Percentiles rank a stretch among this genome's conserved stretches.
phyloP scores from a whole-genome alignment of 2,113 vertebrate genomes.

The Ibidorhyncha struthersii region DNA sequence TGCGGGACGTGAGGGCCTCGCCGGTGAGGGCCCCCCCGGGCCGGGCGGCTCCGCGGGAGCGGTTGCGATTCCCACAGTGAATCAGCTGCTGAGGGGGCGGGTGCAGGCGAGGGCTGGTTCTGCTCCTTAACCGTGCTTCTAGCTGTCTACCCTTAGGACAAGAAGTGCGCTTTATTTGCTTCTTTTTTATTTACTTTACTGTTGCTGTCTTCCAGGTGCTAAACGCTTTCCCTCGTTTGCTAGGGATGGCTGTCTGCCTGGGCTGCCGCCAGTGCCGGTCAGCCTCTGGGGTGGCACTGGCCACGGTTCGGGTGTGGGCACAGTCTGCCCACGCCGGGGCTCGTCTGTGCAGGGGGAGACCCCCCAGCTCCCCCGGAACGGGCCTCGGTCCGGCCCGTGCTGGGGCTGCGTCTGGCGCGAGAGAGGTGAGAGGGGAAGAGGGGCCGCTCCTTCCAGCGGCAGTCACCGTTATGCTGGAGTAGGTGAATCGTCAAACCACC shows the following conservation, averaged over 20 bases:
- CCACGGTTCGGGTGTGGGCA: too few species aligned
- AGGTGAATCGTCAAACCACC: fast-evolving
- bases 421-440: neutral
- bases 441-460: fast-evolving
- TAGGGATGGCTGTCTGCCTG: too few species aligned
- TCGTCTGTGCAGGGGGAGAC: neutral
- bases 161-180: fast-evolving
- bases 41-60: neutral
- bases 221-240: fast-evolving
- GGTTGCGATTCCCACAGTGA: neutral
- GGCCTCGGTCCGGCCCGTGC: neutral
- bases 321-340: fast-evolving
- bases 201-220: neutral
- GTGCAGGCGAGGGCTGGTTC: neutral
- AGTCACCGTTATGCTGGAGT: fast-evolving
- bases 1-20: too few species aligned
- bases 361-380: neutral
- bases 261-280: neutral
- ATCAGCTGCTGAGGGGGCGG: neutral
- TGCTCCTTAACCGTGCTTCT: too few species aligned
- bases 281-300: neutral
- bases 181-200: neutral
- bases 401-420: neutral
- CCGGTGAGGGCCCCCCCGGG: too few species aligned
- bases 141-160: neutral